These are phyloP conservation scores for Brachyalestes nurse DNA, from an alignment of 2,797 vertebrate species.

Conservation along the genomic window DNA sequence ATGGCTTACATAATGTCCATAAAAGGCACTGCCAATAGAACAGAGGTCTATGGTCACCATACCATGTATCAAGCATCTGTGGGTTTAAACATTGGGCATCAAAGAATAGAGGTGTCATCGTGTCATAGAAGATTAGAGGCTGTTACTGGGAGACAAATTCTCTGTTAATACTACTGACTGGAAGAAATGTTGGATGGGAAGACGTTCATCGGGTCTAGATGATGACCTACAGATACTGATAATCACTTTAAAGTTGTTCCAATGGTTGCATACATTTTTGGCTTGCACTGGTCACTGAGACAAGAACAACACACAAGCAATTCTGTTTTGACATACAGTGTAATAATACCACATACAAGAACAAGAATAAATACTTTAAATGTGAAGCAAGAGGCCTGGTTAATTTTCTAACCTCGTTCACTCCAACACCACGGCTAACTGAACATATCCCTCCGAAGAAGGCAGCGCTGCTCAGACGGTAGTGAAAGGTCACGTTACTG, in stretches of 20 bases:
- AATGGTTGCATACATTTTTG: too few species aligned
- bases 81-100: too few species aligned
- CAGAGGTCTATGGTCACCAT: too few species aligned
- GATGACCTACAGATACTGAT: not conserved
- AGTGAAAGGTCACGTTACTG: slow-evolving; percentile 95
- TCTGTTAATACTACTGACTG: not conserved
- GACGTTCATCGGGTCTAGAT: not conserved
- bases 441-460: slow-evolving; percentile 97
- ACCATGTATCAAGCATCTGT: too few species aligned
- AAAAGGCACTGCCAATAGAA: not conserved
- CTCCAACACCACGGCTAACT: slow-evolving; percentile 89
- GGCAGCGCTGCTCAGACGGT: slow-evolving; percentile 90
- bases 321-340: not conserved
- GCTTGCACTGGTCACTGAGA: too few species aligned
- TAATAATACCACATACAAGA: not conserved
- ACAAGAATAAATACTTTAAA: not conserved
- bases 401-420: slow-evolving; percentile 89
- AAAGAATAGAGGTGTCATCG: too few species aligned
- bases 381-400: not conserved
- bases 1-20: not conserved
- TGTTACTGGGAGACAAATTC: not conserved
- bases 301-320: not conserved
- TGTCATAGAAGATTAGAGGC: not conserved
- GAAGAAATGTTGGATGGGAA: not conserved
- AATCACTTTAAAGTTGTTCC: too few species aligned